Conservation (phyloP, 2,113 vertebrate species). For the Oncorhynchus clarkii region DNA sequence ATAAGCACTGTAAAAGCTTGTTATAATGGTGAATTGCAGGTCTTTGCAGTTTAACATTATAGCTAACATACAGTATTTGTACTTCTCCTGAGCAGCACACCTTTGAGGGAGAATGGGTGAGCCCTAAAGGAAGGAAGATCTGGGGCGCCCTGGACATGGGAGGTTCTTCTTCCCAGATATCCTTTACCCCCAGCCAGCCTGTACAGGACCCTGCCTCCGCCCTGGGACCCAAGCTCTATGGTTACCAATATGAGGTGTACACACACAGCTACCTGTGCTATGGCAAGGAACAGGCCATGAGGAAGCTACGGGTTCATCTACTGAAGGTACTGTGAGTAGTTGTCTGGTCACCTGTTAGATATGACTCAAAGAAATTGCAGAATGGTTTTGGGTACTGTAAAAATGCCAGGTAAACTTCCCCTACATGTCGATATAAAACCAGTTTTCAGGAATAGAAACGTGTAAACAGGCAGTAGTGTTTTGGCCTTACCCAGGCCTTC, state of each 20-base stretch:
- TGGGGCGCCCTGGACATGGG: conserved; percentile 80
- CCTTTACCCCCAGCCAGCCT: conserved; percentile 68
- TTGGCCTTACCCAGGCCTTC: no score
- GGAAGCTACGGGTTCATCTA: conserved; percentile 54
- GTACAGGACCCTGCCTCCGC: conserved; percentile 55
- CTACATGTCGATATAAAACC: no score
- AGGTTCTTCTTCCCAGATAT: conserved; percentile 80
- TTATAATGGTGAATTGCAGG: not conserved
- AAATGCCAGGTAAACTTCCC: no score
- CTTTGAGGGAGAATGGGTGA: conserved; percentile 74
- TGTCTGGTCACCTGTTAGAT: conserved; percentile 2
- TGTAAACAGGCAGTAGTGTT: not conserved
- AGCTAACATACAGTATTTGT: no score
- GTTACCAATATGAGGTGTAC: conserved; percentile 71
- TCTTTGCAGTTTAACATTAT: not conserved
- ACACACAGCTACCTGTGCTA: conserved; percentile 82
- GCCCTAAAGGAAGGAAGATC: conserved; percentile 51
- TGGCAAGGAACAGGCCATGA: conserved; percentile 70
- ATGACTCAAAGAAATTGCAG: not conserved
- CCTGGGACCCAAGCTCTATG: conserved; percentile 66
- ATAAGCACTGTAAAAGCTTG: no score
- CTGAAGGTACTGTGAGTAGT: conserved; percentile 59
- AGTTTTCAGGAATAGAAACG: no score
- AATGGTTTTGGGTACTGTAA: conserved; percentile 23
- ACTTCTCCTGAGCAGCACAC: conserved; percentile 62